Percentiles rank a stretch among this genome's conserved stretches.
Evolutionary conservation across 2,888 invertebrate genomes (phyloP).

Genomic region (Agrotis puta): DNA sequence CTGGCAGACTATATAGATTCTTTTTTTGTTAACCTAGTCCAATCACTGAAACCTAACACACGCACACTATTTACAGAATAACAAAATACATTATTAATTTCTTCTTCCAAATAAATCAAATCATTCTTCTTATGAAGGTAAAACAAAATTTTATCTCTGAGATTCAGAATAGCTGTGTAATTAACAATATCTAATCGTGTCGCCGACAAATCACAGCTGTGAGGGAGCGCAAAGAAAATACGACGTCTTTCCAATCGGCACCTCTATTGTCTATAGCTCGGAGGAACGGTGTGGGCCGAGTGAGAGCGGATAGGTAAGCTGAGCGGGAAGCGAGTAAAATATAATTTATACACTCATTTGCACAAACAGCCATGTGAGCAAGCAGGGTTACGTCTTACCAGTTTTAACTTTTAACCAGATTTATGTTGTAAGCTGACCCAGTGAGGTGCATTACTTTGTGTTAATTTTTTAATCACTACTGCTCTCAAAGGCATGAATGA

Average conservation of each 20-base stretch:
- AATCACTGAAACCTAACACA: no score
- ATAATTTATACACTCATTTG: background rate
- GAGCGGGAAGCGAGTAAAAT: background rate
- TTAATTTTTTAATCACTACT: no score
- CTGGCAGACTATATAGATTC: no score
- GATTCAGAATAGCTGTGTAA: conserved; percentile 24
- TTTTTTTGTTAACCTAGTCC: no score
- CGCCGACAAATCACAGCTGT: conserved; percentile 51
- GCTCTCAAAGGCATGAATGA: no score
- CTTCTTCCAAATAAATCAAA: background rate
- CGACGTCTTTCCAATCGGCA: conserved; percentile 53
- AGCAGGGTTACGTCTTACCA: no score
- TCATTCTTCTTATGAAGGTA: background rate
- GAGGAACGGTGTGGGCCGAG: conserved; percentile 10
- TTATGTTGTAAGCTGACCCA: no score
- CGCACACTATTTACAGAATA: no score
- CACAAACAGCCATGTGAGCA: no score
- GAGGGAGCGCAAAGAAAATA: conserved; percentile 57
- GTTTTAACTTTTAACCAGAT: no score
- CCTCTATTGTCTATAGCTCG: conserved; percentile 58
- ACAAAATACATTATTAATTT: no score
- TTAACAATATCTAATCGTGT: conserved; percentile 51
- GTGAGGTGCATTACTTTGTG: no score
- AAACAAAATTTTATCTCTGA: conserved; percentile 11
- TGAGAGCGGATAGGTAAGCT: conserved; percentile 2